Evolutionary conservation across 1,140 invertebrate species (phyloP).

Genomic region (Zaprionus tsacasi): DNA sequence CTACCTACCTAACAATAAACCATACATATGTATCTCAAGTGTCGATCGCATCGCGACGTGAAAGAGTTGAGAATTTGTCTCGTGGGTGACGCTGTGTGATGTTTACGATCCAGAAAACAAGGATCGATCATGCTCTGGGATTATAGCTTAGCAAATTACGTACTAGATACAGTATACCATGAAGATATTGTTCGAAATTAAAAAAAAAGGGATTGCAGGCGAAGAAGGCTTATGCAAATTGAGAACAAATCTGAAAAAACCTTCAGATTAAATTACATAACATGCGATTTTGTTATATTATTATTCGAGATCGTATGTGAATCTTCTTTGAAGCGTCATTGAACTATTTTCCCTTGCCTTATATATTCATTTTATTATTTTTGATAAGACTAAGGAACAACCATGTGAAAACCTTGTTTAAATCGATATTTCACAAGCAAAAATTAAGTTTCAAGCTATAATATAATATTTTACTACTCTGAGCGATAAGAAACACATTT

Average conservation of each 20-base stretch:
- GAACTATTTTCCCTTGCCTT: too few relatives aligned
- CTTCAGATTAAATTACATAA: not conserved
- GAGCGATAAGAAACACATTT: too few relatives aligned
- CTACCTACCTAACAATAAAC: too few relatives aligned
- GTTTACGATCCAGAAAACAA: not conserved
- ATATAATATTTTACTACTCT: too few relatives aligned
- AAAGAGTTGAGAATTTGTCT: not conserved
- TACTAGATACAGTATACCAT: not conserved
- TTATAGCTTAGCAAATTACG: not conserved
- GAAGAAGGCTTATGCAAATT: not conserved
- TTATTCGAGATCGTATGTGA: not conserved
- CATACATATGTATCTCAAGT: conserved; percentile 8
- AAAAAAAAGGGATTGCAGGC: not conserved
- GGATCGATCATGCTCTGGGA: not conserved
- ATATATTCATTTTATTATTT: too few relatives aligned
- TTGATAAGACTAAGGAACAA: too few relatives aligned
- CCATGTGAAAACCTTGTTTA: too few relatives aligned
- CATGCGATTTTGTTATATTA: not conserved
- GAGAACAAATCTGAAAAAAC: not conserved
- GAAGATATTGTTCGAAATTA: not conserved
- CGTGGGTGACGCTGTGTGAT: conserved; percentile 1
- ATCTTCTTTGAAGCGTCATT: not conserved
- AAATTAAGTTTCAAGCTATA: too few relatives aligned
- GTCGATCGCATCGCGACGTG: not conserved
- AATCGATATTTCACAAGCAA: too few relatives aligned